Evolutionary conservation across 2,797 vertebrate genomes (phyloP).

Genomic region (Mionectes olivaceus): DNA sequence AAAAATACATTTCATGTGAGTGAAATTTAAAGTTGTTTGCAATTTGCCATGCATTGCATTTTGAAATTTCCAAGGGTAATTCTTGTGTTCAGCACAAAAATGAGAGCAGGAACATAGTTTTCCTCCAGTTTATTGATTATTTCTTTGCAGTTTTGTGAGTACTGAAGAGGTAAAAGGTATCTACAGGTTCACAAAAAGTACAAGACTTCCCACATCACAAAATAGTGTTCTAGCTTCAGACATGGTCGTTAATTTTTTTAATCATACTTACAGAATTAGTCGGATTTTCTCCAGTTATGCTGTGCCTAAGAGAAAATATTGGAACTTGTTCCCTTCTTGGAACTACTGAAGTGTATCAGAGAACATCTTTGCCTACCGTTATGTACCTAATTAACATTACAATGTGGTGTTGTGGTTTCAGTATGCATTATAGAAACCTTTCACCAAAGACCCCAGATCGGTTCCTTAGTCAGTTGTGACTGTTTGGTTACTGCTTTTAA

Average conservation of each 20-base stretch:
- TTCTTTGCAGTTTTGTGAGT: background rate
- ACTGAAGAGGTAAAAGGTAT: background rate
- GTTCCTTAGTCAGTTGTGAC: background rate
- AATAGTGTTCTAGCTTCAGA: background rate
- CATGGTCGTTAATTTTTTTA: background rate
- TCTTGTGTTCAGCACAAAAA: background rate
- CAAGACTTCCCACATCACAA: background rate
- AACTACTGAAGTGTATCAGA: background rate
- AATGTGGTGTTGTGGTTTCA: background rate
- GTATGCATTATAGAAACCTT: background rate
- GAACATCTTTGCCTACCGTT: background rate
- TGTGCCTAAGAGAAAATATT: background rate
- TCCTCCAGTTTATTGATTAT: background rate
- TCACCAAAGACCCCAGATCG: background rate
- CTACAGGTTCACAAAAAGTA: background rate
- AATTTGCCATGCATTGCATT: background rate
- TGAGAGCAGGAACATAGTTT: background rate
- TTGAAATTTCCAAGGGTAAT: background rate
- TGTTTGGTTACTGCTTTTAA: background rate
- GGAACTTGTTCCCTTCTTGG: background rate
- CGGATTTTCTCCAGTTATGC: background rate
- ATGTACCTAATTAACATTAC: slow-evolving; percentile 12
- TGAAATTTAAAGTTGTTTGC: background rate
- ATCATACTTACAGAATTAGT: background rate
- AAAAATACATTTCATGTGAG: background rate